Evolutionary conservation across 2,797 vertebrate species (phyloP).

Genomic region (Cyclopterus lumpus): DNA sequence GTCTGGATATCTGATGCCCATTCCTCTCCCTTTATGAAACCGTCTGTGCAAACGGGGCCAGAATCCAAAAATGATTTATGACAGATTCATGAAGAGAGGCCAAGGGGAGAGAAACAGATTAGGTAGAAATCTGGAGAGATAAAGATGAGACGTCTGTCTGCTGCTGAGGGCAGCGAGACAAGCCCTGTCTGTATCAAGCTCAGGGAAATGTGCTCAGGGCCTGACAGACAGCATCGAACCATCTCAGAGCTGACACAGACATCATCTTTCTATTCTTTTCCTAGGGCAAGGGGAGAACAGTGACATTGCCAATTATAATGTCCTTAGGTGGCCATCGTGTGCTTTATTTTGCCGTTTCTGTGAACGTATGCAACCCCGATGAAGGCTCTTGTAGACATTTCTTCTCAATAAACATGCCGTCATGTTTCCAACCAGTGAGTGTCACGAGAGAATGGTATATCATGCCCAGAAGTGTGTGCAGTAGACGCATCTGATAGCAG

Average conservation of each 20-base stretch:
- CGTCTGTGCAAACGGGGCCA: constrained; percentile 79
- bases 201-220: constrained; percentile 80
- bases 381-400: constrained; percentile 35
- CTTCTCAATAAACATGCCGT: constrained; percentile 55
- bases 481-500: constrained; percentile 62
- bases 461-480: constrained; percentile 46
- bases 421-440: constrained; percentile 39
- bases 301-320: constrained; percentile 79
- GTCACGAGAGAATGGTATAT: constrained; percentile 55
- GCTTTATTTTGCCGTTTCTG: constrained; percentile 61
- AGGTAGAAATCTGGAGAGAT: constrained; percentile 86
- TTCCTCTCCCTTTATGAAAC: constrained; percentile 81
- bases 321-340: constrained; percentile 68
- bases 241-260: constrained; percentile 81
- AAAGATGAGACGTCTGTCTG: constrained; percentile 84
- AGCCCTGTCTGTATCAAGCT: constrained; percentile 82
- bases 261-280: constrained; percentile 77
- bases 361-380: constrained; percentile 43
- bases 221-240: constrained; percentile 82
- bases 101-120: constrained; percentile 84
- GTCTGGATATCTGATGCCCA: constrained; percentile 78
- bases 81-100: constrained; percentile 85
- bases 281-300: constrained; percentile 73
- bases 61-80: constrained; percentile 86
- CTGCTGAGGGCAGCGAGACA: constrained; percentile 82